A percentile compares a stretch with the other conserved stretches of the same genome.
These are phyloP conservation scores for Enteromius thamalakanensis DNA, from an alignment of 2,797 vertebrate species.

Conservation along the genomic window DNA sequence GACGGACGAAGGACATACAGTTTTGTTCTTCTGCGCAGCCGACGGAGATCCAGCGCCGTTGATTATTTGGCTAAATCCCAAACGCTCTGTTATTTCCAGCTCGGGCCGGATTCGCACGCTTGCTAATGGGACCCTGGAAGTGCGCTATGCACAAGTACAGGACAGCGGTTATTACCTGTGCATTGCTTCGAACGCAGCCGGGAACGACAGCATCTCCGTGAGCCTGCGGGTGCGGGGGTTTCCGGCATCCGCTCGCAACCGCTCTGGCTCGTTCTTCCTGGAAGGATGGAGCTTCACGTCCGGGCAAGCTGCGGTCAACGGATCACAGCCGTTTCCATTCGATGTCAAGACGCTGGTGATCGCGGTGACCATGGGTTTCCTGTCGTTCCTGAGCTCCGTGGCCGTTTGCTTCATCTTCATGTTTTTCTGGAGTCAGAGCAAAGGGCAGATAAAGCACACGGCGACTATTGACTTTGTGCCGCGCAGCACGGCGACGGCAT, in stretches of 20 bases:
- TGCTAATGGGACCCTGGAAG: conserved; percentile 82
- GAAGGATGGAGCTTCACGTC: conserved; percentile 70
- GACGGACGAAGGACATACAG: conserved; percentile 80
- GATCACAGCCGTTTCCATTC: conserved; percentile 68
- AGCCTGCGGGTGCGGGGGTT: conserved; percentile 76
- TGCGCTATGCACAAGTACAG: conserved; percentile 80
- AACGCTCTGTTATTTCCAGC: conserved; percentile 66
- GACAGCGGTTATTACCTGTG: conserved; percentile 85
- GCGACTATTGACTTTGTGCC: conserved; percentile 84
- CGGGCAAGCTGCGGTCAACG: conserved; percentile 57
- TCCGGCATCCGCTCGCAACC: conserved; percentile 64
- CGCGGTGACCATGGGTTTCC: conserved; percentile 83
- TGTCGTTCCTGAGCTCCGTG: conserved; percentile 88
- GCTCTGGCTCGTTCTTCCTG: conserved; percentile 56
- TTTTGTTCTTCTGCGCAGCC: conserved; percentile 78
- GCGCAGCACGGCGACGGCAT: conserved; percentile 63
- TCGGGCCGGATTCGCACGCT: conserved; percentile 78
- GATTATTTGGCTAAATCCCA: conserved; percentile 82
- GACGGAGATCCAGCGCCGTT: conserved; percentile 84
- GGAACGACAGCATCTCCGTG: conserved; percentile 80
- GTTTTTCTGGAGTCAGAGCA: conserved; percentile 87
- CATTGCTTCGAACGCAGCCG: conserved; percentile 83
- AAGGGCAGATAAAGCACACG: conserved; percentile 83
- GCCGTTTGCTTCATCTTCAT: conserved; percentile 87
- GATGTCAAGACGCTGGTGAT: conserved; percentile 82